Evolutionary conservation across 2,888 invertebrate species (phyloP).

Genomic region (Mechanitis messenoides): DNA sequence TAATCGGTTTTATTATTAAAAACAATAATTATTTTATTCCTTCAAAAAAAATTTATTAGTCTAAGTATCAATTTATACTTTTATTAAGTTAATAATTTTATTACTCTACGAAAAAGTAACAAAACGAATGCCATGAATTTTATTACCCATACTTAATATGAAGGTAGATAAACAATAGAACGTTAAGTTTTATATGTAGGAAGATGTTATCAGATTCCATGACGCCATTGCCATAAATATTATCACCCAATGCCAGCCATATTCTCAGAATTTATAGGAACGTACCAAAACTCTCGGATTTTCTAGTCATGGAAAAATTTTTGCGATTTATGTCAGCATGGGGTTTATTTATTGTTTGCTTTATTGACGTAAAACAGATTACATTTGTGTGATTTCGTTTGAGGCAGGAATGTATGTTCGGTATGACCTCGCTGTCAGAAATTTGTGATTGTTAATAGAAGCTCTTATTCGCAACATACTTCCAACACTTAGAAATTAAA

Average conservation of each 20-base stretch:
- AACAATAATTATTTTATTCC: too few species aligned
- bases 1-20: too few species aligned
- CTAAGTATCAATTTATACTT: too few species aligned
- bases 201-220: conserved; percentile 22
- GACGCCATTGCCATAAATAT: conserved; percentile 24
- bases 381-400: background rate
- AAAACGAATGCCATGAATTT: conserved; percentile 4
- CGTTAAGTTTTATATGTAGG: conserved; percentile 19
- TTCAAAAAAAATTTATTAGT: too few species aligned
- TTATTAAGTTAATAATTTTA: too few species aligned
- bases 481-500: too few species aligned
- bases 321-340: conserved; percentile 11
- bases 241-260: conserved; percentile 23
- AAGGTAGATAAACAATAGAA: conserved; percentile 18
- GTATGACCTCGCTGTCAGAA: background rate
- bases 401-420: background rate
- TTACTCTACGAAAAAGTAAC: background rate
- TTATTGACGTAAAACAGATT: conserved; percentile 1
- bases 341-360: background rate
- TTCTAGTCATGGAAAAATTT: conserved; percentile 4
- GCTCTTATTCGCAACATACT: background rate
- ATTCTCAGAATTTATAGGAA: conserved; percentile 26
- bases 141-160: conserved; percentile 5
- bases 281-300: conserved; percentile 10
- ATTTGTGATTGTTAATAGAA: background rate